Conservation (phyloP, 2,113 vertebrate species). For the Entomyzon cyanotis region DNA sequence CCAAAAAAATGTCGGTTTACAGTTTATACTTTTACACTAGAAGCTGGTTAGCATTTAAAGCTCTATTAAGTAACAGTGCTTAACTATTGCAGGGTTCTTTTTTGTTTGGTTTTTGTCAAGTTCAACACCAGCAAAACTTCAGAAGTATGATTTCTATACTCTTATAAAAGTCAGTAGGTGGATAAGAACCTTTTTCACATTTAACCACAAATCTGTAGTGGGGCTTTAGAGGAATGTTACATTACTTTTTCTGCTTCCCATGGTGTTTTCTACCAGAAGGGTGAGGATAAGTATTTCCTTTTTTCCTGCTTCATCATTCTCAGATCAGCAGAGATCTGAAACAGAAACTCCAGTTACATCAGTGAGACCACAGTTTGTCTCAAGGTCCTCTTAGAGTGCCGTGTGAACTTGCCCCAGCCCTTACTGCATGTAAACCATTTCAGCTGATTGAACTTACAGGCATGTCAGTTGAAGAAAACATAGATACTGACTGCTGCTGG, state of each 20-base stretch:
- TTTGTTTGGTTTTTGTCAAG: background rate
- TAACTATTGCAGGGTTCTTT: background rate
- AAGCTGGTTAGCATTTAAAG: background rate
- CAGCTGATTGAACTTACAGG: background rate
- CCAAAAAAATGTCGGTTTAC: background rate
- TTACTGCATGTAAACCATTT: background rate
- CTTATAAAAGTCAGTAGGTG: background rate
- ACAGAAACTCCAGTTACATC: background rate
- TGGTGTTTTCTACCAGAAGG: background rate
- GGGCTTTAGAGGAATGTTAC: background rate
- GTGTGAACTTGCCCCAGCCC: background rate
- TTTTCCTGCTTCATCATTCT: background rate
- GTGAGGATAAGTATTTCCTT: background rate
- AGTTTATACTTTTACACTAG: background rate
- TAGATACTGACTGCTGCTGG: background rate
- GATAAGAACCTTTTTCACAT: background rate
- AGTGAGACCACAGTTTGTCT: background rate
- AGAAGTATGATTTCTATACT: background rate
- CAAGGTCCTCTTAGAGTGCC: background rate
- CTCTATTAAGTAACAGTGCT: background rate
- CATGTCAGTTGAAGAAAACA: background rate
- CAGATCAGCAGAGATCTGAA: background rate
- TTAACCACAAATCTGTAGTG: background rate
- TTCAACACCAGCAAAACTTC: background rate
- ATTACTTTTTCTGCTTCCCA: background rate